A percentile compares a stretch with the other conserved stretches of the same genome.
Evolutionary conservation across 2,797 vertebrate species (phyloP).

Genomic region (Varecia variegata): DNA sequence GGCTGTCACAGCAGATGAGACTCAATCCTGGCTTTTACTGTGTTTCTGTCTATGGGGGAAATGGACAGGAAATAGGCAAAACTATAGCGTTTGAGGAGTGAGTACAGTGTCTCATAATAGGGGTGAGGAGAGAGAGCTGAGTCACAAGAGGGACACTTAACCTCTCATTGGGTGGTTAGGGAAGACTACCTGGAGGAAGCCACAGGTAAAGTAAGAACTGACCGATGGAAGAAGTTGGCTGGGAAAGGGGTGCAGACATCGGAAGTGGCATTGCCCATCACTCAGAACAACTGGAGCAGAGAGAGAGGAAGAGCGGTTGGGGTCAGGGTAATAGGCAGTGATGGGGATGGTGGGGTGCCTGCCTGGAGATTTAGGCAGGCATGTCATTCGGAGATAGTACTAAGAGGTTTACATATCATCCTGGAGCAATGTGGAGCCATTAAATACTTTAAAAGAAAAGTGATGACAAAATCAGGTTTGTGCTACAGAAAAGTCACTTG

Average conservation of each 20-base stretch:
- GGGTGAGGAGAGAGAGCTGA: not conserved
- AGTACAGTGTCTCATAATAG: not conserved
- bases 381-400: not conserved
- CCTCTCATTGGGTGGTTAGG: not conserved
- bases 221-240: not conserved
- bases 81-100: no score
- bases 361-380: not conserved
- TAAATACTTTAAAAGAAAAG: not conserved
- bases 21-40: not conserved
- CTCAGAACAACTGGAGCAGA: not conserved
- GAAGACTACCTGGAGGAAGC: not conserved
- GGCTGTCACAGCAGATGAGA: not conserved
- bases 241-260: not conserved
- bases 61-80: not conserved
- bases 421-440: not conserved
- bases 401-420: not conserved
- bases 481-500: not conserved
- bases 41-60: not conserved
- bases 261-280: not conserved
- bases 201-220: not conserved
- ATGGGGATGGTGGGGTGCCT: no score
- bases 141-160: not conserved
- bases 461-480: not conserved
- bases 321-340: rapidly evolving
- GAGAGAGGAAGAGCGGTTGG: not conserved